Conservation (phyloP, 1,140 invertebrate species). For the Magallana gigas region DNA sequence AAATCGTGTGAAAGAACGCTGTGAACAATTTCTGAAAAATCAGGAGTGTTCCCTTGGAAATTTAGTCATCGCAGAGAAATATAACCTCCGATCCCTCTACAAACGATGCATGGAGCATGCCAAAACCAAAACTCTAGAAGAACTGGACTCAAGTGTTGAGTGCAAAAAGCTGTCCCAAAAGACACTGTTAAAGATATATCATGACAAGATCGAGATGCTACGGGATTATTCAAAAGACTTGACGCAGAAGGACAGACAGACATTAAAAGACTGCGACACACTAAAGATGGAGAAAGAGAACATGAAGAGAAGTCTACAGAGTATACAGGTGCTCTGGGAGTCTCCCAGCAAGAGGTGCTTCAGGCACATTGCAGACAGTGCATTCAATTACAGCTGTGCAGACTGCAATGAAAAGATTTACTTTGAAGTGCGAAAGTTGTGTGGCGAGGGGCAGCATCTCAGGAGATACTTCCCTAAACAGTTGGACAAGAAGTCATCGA, state of each 20-base stretch:
- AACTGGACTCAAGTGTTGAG: constrained; percentile 58
- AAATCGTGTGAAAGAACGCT: constrained; percentile 67
- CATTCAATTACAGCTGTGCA: constrained; percentile 63
- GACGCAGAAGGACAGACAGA: constrained; percentile 58
- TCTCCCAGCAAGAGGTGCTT: constrained; percentile 67
- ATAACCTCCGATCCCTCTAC: constrained; percentile 61
- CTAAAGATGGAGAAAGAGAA: constrained; percentile 62
- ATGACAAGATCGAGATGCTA: constrained; percentile 63
- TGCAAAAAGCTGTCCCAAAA: constrained; percentile 56
- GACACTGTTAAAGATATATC: constrained; percentile 61
- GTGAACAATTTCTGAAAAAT: constrained; percentile 71
- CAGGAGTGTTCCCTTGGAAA: constrained; percentile 62
- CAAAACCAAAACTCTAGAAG: constrained; percentile 65
- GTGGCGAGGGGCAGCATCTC: constrained; percentile 63
- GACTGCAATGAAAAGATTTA: constrained; percentile 69
- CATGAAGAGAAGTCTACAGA: constrained; percentile 58
- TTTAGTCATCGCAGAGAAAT: constrained; percentile 66
- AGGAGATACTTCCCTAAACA: constrained; percentile 50
- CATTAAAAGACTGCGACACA: constrained; percentile 54
- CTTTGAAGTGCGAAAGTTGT: constrained; percentile 63
- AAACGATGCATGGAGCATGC: constrained; percentile 65
- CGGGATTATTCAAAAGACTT: constrained; percentile 63
- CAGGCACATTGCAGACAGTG: constrained; percentile 62
- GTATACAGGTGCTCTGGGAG: constrained; percentile 62
- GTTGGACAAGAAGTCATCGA: neutral